phyloP scores from a whole-genome alignment of 2,113 vertebrate species.

The Amazona vittata region DNA sequence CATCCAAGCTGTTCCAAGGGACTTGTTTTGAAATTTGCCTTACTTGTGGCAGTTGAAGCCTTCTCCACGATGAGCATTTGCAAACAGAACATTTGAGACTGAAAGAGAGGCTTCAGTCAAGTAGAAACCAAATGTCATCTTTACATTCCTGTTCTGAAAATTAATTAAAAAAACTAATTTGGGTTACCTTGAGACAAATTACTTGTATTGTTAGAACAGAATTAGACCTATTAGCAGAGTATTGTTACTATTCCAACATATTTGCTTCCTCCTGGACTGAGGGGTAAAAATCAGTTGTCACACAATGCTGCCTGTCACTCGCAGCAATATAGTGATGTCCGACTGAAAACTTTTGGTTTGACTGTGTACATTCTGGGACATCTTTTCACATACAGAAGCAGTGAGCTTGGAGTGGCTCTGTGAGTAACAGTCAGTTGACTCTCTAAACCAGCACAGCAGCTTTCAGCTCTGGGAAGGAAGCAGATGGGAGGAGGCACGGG shows the following conservation, averaged over 20 bases:
- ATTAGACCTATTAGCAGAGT: not conserved
- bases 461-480: not conserved
- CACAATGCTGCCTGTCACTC: not conserved
- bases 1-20: not conserved
- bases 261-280: not conserved
- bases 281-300: not conserved
- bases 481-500: not conserved
- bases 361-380: not conserved
- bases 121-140: not conserved
- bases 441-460: not conserved
- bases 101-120: not conserved
- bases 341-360: not conserved
- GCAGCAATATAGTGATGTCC: rapidly evolving
- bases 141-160: not conserved
- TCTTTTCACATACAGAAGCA: not conserved
- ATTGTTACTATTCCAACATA: not conserved
- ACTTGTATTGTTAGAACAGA: not conserved
- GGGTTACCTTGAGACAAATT: not conserved
- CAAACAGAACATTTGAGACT: not conserved
- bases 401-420: not conserved
- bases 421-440: not conserved
- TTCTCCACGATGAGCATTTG: not conserved
- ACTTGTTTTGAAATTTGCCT: not conserved
- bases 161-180: not conserved
- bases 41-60: not conserved